Percentiles rank a stretch among this genome's conserved stretches.
These are phyloP conservation scores for Thymallus thymallus DNA, from an alignment of 2,113 vertebrate genomes.

Conservation along the genomic window DNA sequence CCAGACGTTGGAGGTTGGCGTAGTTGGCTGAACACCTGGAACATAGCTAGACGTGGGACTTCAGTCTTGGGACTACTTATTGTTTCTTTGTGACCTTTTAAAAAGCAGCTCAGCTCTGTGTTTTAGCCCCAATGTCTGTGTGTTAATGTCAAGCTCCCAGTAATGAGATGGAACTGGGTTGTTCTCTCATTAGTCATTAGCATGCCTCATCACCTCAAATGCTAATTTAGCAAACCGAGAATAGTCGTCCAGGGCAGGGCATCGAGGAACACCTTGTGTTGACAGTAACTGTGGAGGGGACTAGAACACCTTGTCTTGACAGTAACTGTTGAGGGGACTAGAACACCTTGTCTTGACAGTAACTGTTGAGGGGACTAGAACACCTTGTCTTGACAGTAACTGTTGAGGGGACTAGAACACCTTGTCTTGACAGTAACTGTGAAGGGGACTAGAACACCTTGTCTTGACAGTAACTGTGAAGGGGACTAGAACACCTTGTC, in stretches of 20 bases:
- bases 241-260: neutral
- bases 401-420: neutral
- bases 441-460: neutral
- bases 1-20: neutral
- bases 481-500: neutral
- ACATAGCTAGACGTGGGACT: conserved; percentile 18
- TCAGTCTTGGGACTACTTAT: conserved; percentile 38
- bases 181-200: conserved; percentile 26
- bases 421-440: neutral
- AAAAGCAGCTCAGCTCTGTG: conserved; percentile 33
- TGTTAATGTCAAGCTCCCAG: conserved; percentile 40
- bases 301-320: neutral
- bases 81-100: conserved; percentile 59
- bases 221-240: neutral
- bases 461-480: neutral
- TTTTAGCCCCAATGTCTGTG: conserved; percentile 25
- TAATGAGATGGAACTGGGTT: conserved; percentile 55
- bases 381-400: neutral
- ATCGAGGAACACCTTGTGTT: neutral
- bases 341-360: neutral
- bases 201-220: conserved; percentile 10
- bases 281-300: too few relatives aligned
- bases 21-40: conserved; percentile 31
- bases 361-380: neutral
- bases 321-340: neutral